phyloP scores from a whole-genome alignment of 1,140 invertebrate species.

The Mercenaria mercenaria region DNA sequence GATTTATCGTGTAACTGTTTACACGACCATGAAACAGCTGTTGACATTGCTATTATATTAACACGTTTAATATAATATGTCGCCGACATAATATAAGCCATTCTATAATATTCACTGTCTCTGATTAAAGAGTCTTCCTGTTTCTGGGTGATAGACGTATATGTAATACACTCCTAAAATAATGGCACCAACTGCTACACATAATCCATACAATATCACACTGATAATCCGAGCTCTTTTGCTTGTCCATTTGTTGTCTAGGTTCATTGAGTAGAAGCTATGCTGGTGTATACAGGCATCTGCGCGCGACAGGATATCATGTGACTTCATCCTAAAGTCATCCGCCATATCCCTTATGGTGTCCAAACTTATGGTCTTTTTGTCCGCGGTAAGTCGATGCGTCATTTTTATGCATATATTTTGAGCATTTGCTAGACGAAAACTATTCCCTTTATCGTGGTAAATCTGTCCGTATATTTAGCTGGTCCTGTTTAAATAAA shows the following conservation, averaged over 20 bases:
- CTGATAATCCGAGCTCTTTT: conserved; percentile 11
- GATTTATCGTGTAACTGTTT: too few species aligned
- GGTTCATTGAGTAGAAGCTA: neutral
- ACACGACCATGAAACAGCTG: too few species aligned
- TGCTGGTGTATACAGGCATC: too few species aligned
- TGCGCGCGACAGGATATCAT: neutral
- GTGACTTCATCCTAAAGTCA: neutral
- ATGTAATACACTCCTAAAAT: conserved; percentile 32
- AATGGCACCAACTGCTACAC: neutral
- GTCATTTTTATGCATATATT: conserved; percentile 30
- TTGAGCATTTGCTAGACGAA: too few species aligned
- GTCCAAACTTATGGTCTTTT: neutral
- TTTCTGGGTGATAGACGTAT: conserved; percentile 1
- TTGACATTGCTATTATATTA: too few species aligned
- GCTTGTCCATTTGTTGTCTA: conserved; percentile 11
- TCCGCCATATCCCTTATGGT: conserved; percentile 30
- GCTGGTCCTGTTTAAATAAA: too few species aligned
- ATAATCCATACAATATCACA: conserved; percentile 35
- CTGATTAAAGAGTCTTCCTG: conserved; percentile 26
- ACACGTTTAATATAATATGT: too few species aligned
- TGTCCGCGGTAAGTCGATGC: neutral
- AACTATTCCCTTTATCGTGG: too few species aligned
- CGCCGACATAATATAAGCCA: too few species aligned
- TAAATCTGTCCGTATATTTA: too few species aligned
- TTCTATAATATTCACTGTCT: too few species aligned